Evolutionary conservation across 2,888 invertebrate species (phyloP).

Genomic region (Trichacis sp.): DNA sequence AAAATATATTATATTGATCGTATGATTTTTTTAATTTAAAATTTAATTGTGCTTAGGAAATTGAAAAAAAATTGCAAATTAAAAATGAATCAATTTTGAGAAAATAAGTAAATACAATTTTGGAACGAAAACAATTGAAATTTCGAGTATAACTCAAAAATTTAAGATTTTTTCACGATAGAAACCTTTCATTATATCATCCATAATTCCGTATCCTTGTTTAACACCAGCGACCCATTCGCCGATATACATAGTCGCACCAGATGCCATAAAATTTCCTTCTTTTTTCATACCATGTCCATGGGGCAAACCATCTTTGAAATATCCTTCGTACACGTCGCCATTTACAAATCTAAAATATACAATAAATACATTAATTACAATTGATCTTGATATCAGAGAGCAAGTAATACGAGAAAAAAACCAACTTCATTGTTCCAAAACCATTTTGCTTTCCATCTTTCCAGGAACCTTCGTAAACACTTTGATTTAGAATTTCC

Average conservation of each 20-base stretch:
- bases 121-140: too few species aligned
- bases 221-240: constrained; percentile 84
- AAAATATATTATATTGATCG: too few species aligned
- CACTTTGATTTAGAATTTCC: constrained; percentile 76
- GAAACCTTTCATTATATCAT: constrained; percentile 84
- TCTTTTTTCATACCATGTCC: constrained; percentile 88
- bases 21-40: too few species aligned
- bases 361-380: neutral
- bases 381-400: neutral
- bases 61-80: too few species aligned
- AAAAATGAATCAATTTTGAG: too few species aligned
- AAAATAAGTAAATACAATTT: too few species aligned
- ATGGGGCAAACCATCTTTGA: constrained; percentile 85
- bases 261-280: constrained; percentile 81
- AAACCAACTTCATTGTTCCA: constrained; percentile 76
- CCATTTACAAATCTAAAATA: constrained; percentile 75
- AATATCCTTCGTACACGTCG: constrained; percentile 88
- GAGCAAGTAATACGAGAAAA: neutral
- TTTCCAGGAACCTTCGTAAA: constrained; percentile 80
- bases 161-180: too few species aligned
- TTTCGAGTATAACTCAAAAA: too few species aligned
- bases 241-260: constrained; percentile 88
- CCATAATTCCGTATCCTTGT: constrained; percentile 90
- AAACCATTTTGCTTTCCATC: constrained; percentile 87
- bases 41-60: too few species aligned